These are phyloP conservation scores for Suricata suricatta DNA, from an alignment of 2,113 vertebrate species.

Conservation along the genomic window DNA sequence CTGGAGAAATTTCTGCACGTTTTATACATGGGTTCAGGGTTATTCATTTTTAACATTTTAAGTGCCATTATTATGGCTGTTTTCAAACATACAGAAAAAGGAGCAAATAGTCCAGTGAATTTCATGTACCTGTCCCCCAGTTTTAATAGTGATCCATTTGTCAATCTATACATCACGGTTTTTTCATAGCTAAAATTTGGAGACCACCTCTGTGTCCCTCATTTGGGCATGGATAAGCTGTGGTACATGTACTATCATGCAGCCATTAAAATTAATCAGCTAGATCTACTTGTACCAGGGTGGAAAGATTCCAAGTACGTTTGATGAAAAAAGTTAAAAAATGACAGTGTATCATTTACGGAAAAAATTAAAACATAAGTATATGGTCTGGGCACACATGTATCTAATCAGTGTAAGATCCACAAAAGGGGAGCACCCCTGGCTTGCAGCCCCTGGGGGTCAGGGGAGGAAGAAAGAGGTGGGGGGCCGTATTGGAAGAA, in stretches of 20 bases:
- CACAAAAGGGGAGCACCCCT: background rate
- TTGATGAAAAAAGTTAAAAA: conserved; percentile 2
- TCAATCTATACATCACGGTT: background rate
- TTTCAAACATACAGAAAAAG: background rate
- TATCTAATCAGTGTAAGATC: background rate
- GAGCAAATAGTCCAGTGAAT: background rate
- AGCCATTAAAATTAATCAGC: background rate
- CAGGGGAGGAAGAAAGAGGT: background rate
- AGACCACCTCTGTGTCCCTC: background rate
- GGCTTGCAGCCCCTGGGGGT: background rate
- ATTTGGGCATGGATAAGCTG: background rate
- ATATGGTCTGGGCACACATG: too few species aligned
- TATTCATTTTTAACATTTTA: background rate
- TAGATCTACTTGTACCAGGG: background rate
- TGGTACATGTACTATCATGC: background rate
- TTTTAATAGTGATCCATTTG: background rate
- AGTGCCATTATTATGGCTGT: background rate
- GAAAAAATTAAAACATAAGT: background rate
- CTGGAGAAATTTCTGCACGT: background rate
- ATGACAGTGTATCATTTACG: background rate
- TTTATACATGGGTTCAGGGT: background rate
- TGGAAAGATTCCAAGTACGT: background rate
- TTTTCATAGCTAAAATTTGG: background rate
- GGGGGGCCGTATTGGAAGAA: background rate
- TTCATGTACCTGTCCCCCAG: background rate